A percentile compares a stretch with the other conserved stretches of the same genome.
These are phyloP conservation scores for Vicugna pacos DNA, from an alignment of 2,113 vertebrate species.

Conservation along the genomic window DNA sequence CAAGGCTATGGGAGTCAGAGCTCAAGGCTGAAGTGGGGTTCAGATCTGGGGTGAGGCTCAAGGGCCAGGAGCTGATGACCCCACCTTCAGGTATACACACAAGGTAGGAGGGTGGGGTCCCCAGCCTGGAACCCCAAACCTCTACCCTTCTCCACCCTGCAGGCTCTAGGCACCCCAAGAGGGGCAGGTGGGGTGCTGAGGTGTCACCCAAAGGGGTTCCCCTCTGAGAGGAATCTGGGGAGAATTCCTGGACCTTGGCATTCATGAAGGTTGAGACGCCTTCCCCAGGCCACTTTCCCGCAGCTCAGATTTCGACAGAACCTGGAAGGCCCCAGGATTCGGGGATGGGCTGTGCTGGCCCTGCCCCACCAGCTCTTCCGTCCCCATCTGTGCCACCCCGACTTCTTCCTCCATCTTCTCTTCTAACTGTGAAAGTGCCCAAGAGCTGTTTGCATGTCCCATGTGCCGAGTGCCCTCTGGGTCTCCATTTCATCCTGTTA, in stretches of 20 bases:
- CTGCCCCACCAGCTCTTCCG: not conserved
- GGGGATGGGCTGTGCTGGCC: not conserved
- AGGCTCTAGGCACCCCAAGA: not conserved
- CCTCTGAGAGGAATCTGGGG: not conserved
- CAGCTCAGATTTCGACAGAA: not conserved
- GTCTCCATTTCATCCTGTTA: not conserved
- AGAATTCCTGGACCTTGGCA: not conserved
- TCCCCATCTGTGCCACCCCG: accelerated
- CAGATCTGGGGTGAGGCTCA: not conserved
- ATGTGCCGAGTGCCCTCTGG: accelerated
- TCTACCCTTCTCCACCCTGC: not conserved
- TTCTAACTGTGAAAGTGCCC: accelerated
- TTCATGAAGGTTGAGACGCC: not conserved
- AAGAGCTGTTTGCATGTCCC: accelerated
- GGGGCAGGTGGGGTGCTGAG: not conserved
- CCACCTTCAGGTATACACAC: not conserved
- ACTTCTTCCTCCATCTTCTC: not conserved
- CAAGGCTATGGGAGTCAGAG: not conserved
- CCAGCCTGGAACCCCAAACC: not conserved
- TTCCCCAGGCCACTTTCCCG: not conserved
- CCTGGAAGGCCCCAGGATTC: not conserved
- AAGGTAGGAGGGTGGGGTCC: not conserved
- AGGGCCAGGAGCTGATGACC: not conserved
- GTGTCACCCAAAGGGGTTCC: not conserved
- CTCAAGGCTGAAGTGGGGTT: not conserved